These are phyloP conservation scores for Meloidogyne exigua DNA, from an alignment of 1,140 invertebrate genomes.

Conservation along the genomic window DNA sequence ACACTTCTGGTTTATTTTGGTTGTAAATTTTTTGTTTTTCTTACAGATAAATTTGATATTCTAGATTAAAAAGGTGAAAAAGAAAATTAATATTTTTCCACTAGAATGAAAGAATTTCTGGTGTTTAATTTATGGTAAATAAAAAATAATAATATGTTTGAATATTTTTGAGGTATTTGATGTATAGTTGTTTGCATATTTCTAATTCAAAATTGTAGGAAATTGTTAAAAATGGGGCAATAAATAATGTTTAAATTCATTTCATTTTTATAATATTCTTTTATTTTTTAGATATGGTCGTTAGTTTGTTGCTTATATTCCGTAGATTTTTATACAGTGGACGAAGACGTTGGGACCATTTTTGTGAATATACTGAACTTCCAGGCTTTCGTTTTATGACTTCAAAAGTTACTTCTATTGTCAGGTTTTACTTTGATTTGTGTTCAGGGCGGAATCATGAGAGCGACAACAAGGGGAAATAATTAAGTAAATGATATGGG, in stretches of 20 bases:
- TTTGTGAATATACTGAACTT: constrained; percentile 45
- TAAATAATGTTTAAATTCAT: neutral
- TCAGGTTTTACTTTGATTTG: constrained; percentile 27
- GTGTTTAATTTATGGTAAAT: too few species aligned
- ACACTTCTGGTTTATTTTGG: too few species aligned
- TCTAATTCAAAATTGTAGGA: neutral
- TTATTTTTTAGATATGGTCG: neutral
- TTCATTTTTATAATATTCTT: neutral
- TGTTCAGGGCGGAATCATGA: too few species aligned
- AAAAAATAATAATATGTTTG: too few species aligned
- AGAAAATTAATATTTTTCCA: neutral
- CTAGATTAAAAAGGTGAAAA: neutral
- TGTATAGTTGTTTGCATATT: too few species aligned
- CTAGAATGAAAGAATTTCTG: too few species aligned
- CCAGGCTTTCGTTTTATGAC: constrained; percentile 43
- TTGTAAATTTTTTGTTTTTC: neutral
- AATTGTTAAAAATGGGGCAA: neutral
- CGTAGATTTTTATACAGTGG: neutral
- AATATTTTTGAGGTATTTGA: too few species aligned
- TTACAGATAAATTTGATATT: neutral
- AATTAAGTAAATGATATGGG: too few species aligned
- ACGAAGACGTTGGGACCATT: constrained; percentile 33
- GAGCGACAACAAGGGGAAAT: too few species aligned
- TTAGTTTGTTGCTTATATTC: neutral
- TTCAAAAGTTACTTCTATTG: constrained; percentile 11